These are phyloP conservation scores for Butorides virescens DNA, from an alignment of 2,113 vertebrate species.

Conservation along the genomic window DNA sequence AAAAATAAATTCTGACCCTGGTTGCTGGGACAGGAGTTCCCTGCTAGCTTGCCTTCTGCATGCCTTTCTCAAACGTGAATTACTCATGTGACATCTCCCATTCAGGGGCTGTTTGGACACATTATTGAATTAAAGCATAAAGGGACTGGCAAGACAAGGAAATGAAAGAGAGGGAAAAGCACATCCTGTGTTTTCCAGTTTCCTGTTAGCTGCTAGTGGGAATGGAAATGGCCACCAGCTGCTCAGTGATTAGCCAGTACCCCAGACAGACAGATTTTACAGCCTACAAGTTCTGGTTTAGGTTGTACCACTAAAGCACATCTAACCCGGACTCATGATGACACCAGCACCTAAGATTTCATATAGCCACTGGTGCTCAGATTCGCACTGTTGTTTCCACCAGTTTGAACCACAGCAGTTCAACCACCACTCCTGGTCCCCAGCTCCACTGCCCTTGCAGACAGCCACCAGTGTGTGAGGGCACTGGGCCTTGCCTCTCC, in stretches of 20 bases:
- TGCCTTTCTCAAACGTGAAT: neutral
- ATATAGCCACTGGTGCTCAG: neutral
- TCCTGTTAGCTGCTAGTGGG: neutral
- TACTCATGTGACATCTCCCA: neutral
- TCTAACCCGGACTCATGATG: neutral
- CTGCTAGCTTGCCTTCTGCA: neutral
- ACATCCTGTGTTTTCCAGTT: neutral
- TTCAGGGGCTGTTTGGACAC: neutral
- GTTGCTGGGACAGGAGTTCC: accelerated
- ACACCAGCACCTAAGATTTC: neutral
- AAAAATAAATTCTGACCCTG: neutral
- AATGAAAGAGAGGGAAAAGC: neutral
- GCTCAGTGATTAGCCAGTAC: neutral
- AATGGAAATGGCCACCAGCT: neutral
- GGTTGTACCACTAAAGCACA: neutral
- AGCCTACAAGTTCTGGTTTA: neutral
- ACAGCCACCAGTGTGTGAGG: neutral
- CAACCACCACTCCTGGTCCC: accelerated
- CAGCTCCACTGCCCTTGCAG: neutral
- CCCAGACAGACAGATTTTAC: neutral
- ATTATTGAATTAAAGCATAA: neutral
- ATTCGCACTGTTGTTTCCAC: neutral
- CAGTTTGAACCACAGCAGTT: neutral
- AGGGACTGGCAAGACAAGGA: neutral
- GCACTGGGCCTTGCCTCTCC: neutral